Evolutionary conservation across 1,140 invertebrate species (phyloP), one percentile per base, ranked within the genome.

Genomic region (Rhysida immarginata): DNA sequence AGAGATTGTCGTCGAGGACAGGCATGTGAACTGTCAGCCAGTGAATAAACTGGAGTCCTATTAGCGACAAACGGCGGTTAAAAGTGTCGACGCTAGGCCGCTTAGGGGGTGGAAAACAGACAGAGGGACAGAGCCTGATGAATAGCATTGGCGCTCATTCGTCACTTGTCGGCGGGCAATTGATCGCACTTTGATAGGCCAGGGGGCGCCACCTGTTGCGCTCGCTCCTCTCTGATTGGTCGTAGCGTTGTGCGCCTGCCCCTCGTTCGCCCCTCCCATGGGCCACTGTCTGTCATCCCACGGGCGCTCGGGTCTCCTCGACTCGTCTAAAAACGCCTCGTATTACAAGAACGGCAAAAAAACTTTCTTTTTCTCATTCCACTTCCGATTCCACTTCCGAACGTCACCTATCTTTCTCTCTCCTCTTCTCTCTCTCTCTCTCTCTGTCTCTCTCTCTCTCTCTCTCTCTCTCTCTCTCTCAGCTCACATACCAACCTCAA

Each of bases 181-280:
- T 51, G 49, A 51, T 51, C 49, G 49, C 49, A 14, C 11, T 51
- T 51, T 51, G 49, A 51, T 51, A 51, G 49, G 49, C 49, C 21
- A 51, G 49, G 20, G 49, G 49, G 49, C 49, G 49, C 23, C 24
- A 51, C 49, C 49, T 51, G 49, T 51, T 51, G 49, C 49, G 13
- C 26, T 21, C 5, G 49, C 49, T 3, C 13, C 11, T 5, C 44
- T 51, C 8, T 26, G 23, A 51, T 51, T 51, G 49, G 49, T 20
- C 20, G 44, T 8, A 5, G 5, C 44, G 21, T 13, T 5, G 8
- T 20, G 16, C 5, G n/a, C n/a, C n/a, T n/a, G n/a, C n/a, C n/a
- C n/a, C n/a, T n/a, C n/a, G n/a, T n/a, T n/a, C n/a, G n/a, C n/a
- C n/a, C n/a, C n/a, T n/a, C n/a, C n/a, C n/a, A n/a, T n/a, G n/a